Conservation (phyloP, 2,797 vertebrate genomes). For the Lutjanus argentimaculatus region DNA sequence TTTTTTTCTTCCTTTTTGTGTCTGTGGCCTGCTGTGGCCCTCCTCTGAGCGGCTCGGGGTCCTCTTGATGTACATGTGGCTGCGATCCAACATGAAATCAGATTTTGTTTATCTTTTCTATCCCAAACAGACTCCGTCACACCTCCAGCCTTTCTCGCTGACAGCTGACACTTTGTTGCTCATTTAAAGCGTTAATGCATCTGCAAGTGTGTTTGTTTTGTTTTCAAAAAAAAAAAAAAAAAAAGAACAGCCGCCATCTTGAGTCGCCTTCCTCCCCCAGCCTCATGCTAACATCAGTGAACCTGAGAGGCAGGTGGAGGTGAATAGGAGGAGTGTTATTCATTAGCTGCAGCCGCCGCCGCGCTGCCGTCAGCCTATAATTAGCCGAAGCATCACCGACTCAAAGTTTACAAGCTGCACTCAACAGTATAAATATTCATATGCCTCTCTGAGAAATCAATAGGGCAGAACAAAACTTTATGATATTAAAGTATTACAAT, state of each 20-base stretch:
- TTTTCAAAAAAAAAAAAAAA: too few relatives aligned
- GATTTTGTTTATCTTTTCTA: too few relatives aligned
- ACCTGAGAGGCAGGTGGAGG: constrained; percentile 63
- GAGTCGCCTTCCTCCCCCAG: neutral
- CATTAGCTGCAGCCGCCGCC: constrained; percentile 53
- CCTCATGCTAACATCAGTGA: constrained; percentile 20
- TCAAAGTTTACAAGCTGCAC: constrained; percentile 67
- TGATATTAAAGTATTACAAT: constrained; percentile 77
- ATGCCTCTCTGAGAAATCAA: constrained; percentile 73
- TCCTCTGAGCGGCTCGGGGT: neutral
- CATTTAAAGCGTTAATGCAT: constrained; percentile 28
- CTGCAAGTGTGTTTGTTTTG: constrained; percentile 20
- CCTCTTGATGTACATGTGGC: neutral
- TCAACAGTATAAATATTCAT: constrained; percentile 76
- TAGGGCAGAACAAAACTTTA: constrained; percentile 78
- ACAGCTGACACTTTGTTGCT: constrained; percentile 6
- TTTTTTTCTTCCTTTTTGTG: neutral
- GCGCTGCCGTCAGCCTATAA: constrained; percentile 62
- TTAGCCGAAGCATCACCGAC: constrained; percentile 64
- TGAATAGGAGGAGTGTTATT: constrained; percentile 51
- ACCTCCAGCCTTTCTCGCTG: neutral
- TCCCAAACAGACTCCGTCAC: neutral
- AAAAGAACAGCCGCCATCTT: constrained; percentile 12
- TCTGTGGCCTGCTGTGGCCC: neutral
- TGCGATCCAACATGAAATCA: neutral